Percentiles rank a stretch among this genome's conserved stretches.
Evolutionary conservation across 2,888 invertebrate genomes (phyloP).

Genomic region (Stegophylla sp.): DNA sequence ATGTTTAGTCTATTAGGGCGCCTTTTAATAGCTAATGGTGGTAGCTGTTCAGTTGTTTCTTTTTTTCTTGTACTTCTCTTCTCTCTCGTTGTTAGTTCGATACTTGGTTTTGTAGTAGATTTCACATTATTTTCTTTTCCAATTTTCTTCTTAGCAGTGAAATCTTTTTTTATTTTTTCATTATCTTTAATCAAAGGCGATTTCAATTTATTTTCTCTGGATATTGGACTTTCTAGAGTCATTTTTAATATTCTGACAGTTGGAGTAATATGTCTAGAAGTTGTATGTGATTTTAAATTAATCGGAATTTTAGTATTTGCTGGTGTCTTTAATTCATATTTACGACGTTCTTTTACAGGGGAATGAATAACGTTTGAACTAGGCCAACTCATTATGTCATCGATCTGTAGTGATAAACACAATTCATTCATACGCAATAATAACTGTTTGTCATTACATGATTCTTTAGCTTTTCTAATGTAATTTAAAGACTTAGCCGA

Average conservation of each 20-base stretch:
- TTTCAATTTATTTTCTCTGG: slow-evolving; percentile 17
- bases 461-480: slow-evolving; percentile 26
- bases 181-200: background rate
- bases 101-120: slow-evolving; percentile 13
- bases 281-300: background rate
- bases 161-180: slow-evolving; percentile 35
- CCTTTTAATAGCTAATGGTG: slow-evolving; percentile 30
- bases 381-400: background rate
- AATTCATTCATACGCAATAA: slow-evolving; percentile 30
- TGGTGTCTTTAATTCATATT: slow-evolving; percentile 29
- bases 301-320: slow-evolving; percentile 7
- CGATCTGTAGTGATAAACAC: slow-evolving; percentile 26
- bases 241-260: slow-evolving; percentile 37
- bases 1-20: slow-evolving; percentile 34
- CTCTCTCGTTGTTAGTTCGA: slow-evolving; percentile 14
- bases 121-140: slow-evolving; percentile 35
- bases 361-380: slow-evolving; percentile 25
- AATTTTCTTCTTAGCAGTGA: background rate
- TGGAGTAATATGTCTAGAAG: slow-evolving; percentile 21
- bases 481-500: slow-evolving; percentile 33
- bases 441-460: slow-evolving; percentile 15
- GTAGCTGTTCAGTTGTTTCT: slow-evolving; percentile 28
- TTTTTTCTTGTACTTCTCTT: slow-evolving; percentile 45
- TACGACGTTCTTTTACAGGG: background rate
- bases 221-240: slow-evolving; percentile 43